Conservation (phyloP, 1,140 invertebrate species). For the Callitettix versicolor region DNA sequence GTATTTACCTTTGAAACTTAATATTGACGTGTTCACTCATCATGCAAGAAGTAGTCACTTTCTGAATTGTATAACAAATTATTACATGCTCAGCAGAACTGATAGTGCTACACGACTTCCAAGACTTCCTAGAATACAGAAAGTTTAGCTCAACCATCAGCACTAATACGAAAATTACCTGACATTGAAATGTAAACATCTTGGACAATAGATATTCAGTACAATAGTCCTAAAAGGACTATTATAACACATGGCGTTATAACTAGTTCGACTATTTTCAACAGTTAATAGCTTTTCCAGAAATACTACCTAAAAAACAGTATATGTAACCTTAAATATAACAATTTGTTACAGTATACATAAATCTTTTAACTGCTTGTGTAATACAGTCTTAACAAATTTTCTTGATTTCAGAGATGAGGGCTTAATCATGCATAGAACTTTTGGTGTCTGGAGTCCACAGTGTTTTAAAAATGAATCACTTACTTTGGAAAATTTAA, state of each 20-base stretch:
- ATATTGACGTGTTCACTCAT: too few relatives aligned
- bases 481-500: too few relatives aligned
- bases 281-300: neutral
- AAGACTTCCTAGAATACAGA: too few relatives aligned
- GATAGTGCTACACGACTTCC: too few relatives aligned
- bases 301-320: neutral
- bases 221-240: too few relatives aligned
- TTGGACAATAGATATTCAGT: too few relatives aligned
- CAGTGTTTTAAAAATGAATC: constrained; percentile 36
- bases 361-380: neutral
- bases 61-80: neutral
- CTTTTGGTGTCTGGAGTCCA: constrained; percentile 46
- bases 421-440: constrained; percentile 42
- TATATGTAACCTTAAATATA: neutral
- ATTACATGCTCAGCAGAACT: too few relatives aligned
- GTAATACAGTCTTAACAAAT: neutral
- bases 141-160: too few relatives aligned
- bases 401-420: constrained; percentile 30
- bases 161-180: too few relatives aligned
- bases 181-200: too few relatives aligned
- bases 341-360: neutral
- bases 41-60: neutral
- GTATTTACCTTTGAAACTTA: too few relatives aligned
- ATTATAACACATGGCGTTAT: too few relatives aligned
- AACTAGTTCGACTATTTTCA: neutral